These are phyloP conservation scores for Parnassius glacialis DNA, from an alignment of 2,888 invertebrate species.

Conservation along the genomic window DNA sequence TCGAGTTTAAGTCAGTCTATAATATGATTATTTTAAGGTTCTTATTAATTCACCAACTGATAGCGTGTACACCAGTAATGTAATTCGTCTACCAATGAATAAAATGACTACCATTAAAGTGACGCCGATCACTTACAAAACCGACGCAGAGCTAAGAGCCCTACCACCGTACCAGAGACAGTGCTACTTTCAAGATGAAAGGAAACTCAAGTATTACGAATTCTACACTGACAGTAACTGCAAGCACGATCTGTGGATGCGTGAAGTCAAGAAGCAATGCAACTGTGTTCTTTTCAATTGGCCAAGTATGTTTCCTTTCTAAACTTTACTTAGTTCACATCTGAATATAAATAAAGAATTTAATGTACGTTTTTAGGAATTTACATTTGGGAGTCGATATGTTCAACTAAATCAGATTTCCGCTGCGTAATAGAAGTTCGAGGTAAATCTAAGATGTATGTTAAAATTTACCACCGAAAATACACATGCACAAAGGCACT, in stretches of 20 bases:
- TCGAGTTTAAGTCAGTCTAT: too few relatives aligned
- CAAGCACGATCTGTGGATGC: constrained; percentile 73
- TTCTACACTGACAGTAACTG: constrained; percentile 80
- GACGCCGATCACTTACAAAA: constrained; percentile 66
- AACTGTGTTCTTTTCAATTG: constrained; percentile 69
- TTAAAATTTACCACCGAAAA: too few relatives aligned
- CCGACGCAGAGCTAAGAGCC: constrained; percentile 53
- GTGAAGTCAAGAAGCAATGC: constrained; percentile 66
- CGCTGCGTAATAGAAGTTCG: constrained; percentile 56
- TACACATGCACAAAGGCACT: too few relatives aligned
- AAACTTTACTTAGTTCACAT: background rate
- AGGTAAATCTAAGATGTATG: constrained; percentile 40
- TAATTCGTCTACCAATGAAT: constrained; percentile 69
- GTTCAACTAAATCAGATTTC: constrained; percentile 58
- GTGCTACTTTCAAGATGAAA: constrained; percentile 71
- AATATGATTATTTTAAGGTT: constrained; percentile 43
- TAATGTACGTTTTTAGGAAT: constrained; percentile 43
- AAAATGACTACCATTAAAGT: constrained; percentile 71
- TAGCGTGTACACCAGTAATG: constrained; percentile 67
- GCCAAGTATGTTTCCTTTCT: constrained; percentile 57
- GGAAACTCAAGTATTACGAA: constrained; percentile 57
- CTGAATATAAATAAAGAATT: background rate
- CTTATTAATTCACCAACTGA: constrained; percentile 68
- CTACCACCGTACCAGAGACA: constrained; percentile 59
- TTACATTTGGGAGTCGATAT: constrained; percentile 54